Conservation (phyloP, 2,888 invertebrate genomes). For the Melanostoma scalare region DNA sequence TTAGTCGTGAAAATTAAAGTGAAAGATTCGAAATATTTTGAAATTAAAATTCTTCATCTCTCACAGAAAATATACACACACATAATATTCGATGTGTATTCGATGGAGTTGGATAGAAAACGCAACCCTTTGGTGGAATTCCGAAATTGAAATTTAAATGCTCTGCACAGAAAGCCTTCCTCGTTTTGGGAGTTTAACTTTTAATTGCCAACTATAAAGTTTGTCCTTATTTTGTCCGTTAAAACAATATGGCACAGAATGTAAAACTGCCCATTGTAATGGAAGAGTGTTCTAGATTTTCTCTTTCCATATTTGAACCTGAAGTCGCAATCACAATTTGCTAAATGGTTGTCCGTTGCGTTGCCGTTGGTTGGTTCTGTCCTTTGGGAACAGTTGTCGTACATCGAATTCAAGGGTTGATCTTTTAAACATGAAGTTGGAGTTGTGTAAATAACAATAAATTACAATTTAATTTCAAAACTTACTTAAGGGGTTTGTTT, state of each 20-base stretch:
- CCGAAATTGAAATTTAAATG: conserved; percentile 53
- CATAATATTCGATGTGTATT: not conserved
- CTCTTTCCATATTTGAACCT: conserved; percentile 6
- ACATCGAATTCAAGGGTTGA: conserved; percentile 23
- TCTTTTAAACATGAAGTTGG: conserved; percentile 9
- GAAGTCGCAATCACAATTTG: conserved; percentile 57
- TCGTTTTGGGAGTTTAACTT: conserved; percentile 30
- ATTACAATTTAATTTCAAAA: conserved; percentile 72
- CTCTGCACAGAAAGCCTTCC: conserved; percentile 26
- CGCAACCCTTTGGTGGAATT: conserved; percentile 24
- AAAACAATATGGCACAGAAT: conserved; percentile 55
- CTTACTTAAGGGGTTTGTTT: conserved; percentile 21
- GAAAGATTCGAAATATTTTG: conserved; percentile 2
- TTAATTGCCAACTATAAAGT: conserved; percentile 71
- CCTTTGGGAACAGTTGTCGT: conserved; percentile 14
- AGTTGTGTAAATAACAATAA: conserved; percentile 69
- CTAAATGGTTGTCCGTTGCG: conserved; percentile 48
- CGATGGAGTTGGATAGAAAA: not conserved
- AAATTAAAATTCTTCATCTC: conserved; percentile 23
- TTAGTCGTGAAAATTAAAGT: not conserved
- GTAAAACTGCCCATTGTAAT: conserved; percentile 1
- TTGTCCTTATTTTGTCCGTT: conserved; percentile 53
- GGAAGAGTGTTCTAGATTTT: not conserved
- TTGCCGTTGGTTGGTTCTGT: not conserved
- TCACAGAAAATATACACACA: not conserved